phyloP scores from a whole-genome alignment of 2,797 vertebrate genomes.

The Acipenser transmontanus region DNA sequence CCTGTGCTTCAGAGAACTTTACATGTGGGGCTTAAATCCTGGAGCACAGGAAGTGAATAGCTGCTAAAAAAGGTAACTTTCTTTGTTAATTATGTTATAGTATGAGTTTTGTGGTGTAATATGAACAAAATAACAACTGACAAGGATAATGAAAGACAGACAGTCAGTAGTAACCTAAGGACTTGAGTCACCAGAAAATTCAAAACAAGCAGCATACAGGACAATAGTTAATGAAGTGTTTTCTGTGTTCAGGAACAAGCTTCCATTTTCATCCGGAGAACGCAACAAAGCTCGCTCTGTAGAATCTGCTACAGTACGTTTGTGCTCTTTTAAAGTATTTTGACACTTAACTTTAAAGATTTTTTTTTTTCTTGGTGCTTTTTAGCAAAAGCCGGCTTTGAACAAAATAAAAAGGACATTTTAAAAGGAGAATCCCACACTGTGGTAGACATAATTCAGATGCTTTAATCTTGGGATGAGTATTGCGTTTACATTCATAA shows the following conservation, averaged over 20 bases:
- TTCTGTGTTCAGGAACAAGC: background rate
- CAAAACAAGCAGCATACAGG: no score
- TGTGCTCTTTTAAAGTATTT: conserved; percentile 34
- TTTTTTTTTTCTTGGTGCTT: conserved; percentile 13
- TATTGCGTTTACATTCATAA: conserved; percentile 41
- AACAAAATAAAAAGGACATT: conserved; percentile 8
- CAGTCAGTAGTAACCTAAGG: no score
- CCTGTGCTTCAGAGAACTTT: no score
- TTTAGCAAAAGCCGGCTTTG: conserved; percentile 17
- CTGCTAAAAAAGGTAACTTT: no score
- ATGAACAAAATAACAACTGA: no score
- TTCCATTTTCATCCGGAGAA: background rate
- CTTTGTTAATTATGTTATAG: no score
- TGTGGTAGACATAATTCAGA: conserved; percentile 21
- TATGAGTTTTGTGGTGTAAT: no score
- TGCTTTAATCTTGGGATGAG: conserved; percentile 22
- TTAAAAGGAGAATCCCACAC: conserved; percentile 19
- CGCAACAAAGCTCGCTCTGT: conserved; percentile 6
- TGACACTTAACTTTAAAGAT: conserved; percentile 18
- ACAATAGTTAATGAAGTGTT: no score
- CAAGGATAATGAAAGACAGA: no score
- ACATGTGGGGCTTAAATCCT: no score
- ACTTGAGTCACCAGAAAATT: no score
- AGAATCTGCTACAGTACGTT: conserved; percentile 22
- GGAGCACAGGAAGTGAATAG: no score